Evolutionary conservation across 2,113 vertebrate species (phyloP).

Genomic region (Tichodroma muraria): DNA sequence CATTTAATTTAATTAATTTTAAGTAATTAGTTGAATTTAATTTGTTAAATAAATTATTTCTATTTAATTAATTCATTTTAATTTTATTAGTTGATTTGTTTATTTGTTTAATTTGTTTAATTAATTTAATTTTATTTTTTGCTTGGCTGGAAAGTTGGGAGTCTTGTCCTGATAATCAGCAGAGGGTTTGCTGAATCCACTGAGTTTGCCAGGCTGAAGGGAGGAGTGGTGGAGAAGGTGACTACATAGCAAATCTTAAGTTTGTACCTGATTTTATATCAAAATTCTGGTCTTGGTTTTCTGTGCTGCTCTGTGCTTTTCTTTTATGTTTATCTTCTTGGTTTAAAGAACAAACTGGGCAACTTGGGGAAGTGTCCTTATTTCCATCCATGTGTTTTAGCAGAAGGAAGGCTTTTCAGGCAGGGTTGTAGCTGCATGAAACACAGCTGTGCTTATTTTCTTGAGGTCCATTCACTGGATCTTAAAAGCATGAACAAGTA

Average conservation of each 20-base stretch:
- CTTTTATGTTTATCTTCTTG: background rate
- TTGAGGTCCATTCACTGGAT: background rate
- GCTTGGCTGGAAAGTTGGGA: background rate
- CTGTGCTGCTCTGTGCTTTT: background rate
- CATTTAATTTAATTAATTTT: no score
- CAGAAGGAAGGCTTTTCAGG: background rate
- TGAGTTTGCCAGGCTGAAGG: background rate
- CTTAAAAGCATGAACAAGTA: background rate
- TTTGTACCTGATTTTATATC: background rate
- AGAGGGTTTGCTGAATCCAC: background rate
- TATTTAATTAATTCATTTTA: no score
- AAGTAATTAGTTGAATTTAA: no score
- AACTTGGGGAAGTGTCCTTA: background rate
- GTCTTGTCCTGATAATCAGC: background rate
- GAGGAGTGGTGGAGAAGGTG: rapidly evolving
- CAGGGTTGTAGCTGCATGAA: background rate
- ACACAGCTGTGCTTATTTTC: background rate
- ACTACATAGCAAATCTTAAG: background rate
- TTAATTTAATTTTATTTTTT: no score
- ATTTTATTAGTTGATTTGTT: no score
- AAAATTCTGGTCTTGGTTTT: background rate
- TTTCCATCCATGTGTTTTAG: background rate
- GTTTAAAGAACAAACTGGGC: background rate
- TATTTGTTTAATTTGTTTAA: no score
- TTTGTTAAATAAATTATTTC: no score